Percentiles rank a stretch among this genome's conserved stretches.
These are phyloP conservation scores for Melanargia galathea DNA, from an alignment of 2,888 invertebrate genomes.

Conservation along the genomic window DNA sequence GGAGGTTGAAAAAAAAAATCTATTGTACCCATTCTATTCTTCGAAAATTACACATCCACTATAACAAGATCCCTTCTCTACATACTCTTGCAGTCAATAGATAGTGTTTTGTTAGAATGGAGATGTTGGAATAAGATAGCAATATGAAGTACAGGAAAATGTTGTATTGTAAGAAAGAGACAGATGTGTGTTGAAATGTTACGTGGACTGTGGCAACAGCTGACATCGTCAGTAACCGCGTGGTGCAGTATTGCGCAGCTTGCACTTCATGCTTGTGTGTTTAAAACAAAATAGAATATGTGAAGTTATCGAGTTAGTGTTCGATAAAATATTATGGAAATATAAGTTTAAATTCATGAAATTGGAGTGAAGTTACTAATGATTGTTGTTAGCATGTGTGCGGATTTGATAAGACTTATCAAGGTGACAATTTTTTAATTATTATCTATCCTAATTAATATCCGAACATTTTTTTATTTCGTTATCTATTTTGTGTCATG, in stretches of 20 bases:
- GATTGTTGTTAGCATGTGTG: background rate
- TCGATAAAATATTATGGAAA: background rate
- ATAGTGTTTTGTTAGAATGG: background rate
- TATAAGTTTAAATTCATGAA: background rate
- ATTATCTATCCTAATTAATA: background rate
- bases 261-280: background rate
- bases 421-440: background rate
- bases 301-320: background rate
- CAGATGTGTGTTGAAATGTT: background rate
- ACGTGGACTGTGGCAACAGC: background rate
- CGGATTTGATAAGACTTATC: slow-evolving; percentile 14
- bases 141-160: background rate
- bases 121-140: background rate
- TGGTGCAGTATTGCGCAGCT: background rate
- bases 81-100: background rate
- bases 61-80: background rate
- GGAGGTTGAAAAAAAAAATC: background rate
- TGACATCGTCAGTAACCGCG: slow-evolving; percentile 11
- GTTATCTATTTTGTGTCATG: too few relatives aligned
- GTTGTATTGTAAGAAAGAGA: background rate
- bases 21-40: background rate
- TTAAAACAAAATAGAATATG: background rate
- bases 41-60: background rate
- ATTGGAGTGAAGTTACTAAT: background rate
- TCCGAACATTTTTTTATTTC: too few relatives aligned